These are phyloP conservation scores for Ahaetulla prasina DNA, from an alignment of 2,113 vertebrate genomes.

Conservation along the genomic window DNA sequence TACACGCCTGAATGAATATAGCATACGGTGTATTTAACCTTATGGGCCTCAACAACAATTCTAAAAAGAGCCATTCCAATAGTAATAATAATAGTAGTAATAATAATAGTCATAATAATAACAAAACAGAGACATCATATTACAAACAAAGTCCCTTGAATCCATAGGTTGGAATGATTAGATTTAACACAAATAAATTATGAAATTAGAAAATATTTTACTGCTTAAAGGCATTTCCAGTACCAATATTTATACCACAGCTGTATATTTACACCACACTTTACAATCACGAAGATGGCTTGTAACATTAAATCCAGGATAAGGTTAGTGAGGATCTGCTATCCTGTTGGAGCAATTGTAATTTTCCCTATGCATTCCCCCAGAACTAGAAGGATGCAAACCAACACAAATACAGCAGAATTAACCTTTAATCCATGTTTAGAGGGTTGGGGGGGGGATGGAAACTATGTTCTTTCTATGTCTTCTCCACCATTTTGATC, in stretches of 20 bases:
- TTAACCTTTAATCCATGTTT: background rate
- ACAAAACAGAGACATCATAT: background rate
- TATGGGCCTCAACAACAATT: constrained; percentile 17
- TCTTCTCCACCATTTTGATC: constrained; percentile 2
- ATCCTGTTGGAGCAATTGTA: background rate
- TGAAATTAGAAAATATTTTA: constrained; percentile 15
- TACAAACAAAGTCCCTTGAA: background rate
- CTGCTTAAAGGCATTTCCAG: constrained; percentile 1
- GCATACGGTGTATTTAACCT: background rate
- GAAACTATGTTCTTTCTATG: background rate
- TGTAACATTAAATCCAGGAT: constrained; percentile 3
- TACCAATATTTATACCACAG: constrained; percentile 23
- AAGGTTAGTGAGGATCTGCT: background rate
- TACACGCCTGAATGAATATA: background rate
- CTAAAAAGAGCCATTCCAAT: constrained; percentile 10
- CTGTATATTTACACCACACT: constrained; percentile 20
- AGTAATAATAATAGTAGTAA: background rate
- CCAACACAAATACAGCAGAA: background rate
- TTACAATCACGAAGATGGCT: constrained; percentile 19
- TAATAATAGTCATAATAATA: background rate
- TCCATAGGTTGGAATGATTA: background rate
- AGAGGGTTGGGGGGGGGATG: background rate
- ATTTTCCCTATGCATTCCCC: background rate
- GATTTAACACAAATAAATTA: background rate
- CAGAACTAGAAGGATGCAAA: constrained; percentile 3